Base-by-base conservation (phyloP, 2,888 invertebrate genomes). In the Ophioninae sp. region DNA sequence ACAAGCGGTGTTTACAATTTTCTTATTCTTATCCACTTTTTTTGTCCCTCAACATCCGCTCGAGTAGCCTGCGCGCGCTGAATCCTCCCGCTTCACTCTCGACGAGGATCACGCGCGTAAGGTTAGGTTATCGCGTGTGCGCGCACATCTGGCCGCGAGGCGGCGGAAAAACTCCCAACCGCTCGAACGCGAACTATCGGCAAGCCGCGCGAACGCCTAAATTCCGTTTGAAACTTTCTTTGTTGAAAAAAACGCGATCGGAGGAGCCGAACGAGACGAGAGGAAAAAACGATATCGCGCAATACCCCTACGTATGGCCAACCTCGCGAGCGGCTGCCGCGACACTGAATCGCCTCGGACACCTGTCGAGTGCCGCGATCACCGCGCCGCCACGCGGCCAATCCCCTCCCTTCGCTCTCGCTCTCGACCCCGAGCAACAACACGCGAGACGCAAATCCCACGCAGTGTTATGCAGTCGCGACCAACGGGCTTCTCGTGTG, bases 321-420 rank as follows among this genome's bases (percentile, higher is more conserved):
- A 90, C 90, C 89, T 91, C 92, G 90, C 91, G 92, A 92, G 90
- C 92, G 91, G 93, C 90, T 89, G 92, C 90, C 91, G 92, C 92
- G 90, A 92, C 91, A 93, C 93, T 93, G 92, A 91, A 88, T 82
- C 88, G 85, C 87, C 57, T 87, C 90, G 89, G 91, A 92, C 92
- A 93, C 92, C 92, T 93, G 92, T 93, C 92, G 92, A 90, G 89
- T 86, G 83, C 74, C 84, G 84, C 90, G 89, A 88, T 87, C 80
- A 89, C 89, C 87, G 88, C 91, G 91, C 90, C 91, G 79, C 87
- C 88, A 82, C 82, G 86, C 89, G 89, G 88, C 82, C 82, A 83
- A 87, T 85, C 86, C 86, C 86, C 86, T 62, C 86, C 86, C 62
- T 62, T 67, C 20, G 59, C n/a, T 77, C 59, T 59, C 41, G 37